Evolutionary conservation across 2,797 vertebrate species (phyloP), one percentile per base, ranked within the genome.

Genomic region (Enteromius argenteus): DNA sequence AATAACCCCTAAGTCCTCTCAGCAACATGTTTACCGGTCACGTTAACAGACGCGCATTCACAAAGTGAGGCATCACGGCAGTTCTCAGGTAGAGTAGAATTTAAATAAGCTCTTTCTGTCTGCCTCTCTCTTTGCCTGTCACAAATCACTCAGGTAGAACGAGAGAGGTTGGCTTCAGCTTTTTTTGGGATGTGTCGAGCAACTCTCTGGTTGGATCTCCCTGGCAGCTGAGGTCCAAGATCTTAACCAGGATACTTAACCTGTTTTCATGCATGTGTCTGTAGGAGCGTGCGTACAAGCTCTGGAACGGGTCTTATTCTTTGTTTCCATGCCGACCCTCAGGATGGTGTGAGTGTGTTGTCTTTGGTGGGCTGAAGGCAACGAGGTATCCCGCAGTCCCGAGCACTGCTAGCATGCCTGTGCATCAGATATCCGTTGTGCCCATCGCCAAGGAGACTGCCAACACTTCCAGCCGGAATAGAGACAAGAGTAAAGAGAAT

Each of bases 371-470:
- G 64, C 73, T 78, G 85, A 67, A 44, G 58, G 64, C 67, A 51
- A 37, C 8, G 60, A 69, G 53, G 44, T 60, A 87, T 90, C 91
- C 91, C 88, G 81, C 91, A 90, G 89, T 89, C 85, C 56, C 27
- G 87, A 87, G 89, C 83, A 85, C 80, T 91, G 82, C 90, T 89
- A 95, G 86, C 89, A 99, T 99, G 98, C 97, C 98, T 82, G 92
- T 98, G 90, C 97, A 97, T 87, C 97, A 97, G 95, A 99, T 97
- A 93, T 97, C 96, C 66, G 96, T 99, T 93, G 96, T 96, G 90
- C 97, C 97, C 15, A 94, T 81, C 10, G 37, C 93, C 1, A 94
- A 91, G 93, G 97, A 98, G 91, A 93, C 93, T 0, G 90, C 93
- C 86, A 91, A 91, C 92, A 95, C 92, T 77, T 92, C 95, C 82